A percentile compares a stretch with the other conserved stretches of the same genome.
These are phyloP conservation scores for Percopsis transmontana DNA, from an alignment of 2,113 vertebrate species.

Conservation along the genomic window DNA sequence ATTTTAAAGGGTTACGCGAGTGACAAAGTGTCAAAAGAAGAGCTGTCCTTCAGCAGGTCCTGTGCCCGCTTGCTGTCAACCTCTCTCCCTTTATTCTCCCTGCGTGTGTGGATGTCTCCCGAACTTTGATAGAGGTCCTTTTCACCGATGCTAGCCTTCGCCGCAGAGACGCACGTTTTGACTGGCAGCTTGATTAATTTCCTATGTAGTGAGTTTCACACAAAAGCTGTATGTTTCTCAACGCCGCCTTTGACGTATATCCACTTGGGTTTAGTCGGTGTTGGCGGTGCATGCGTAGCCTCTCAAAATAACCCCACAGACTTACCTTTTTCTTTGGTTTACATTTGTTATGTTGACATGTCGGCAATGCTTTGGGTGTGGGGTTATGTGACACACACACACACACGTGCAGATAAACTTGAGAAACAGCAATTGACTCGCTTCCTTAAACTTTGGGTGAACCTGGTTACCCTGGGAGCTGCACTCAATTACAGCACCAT, in stretches of 20 bases:
- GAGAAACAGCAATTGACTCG: background rate
- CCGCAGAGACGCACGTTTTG: background rate
- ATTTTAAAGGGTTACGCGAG: background rate
- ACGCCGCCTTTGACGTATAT: background rate
- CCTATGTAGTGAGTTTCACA: background rate
- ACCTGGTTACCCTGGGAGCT: slow-evolving; percentile 3
- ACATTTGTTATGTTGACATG: too few species aligned
- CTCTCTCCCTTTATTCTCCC: too few species aligned
- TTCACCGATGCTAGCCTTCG: background rate
- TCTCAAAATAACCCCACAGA: too few species aligned
- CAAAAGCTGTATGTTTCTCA: background rate
- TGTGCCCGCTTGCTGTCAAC: too few species aligned
- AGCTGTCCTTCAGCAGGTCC: background rate
- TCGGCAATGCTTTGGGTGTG: too few species aligned
- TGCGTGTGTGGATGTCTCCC: too few species aligned
- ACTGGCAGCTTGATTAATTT: background rate
- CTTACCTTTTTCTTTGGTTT: background rate
- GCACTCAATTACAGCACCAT: slow-evolving; percentile 35
- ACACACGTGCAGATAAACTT: background rate
- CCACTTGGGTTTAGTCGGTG: background rate
- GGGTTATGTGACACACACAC: background rate
- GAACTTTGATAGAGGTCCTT: background rate
- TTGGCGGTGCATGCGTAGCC: too few species aligned
- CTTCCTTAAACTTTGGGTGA: slow-evolving; percentile 16
- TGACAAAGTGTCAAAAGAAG: background rate